Base-by-base conservation (phyloP, 1,140 invertebrate genomes). In the Lasioglossum albipes region DNA sequence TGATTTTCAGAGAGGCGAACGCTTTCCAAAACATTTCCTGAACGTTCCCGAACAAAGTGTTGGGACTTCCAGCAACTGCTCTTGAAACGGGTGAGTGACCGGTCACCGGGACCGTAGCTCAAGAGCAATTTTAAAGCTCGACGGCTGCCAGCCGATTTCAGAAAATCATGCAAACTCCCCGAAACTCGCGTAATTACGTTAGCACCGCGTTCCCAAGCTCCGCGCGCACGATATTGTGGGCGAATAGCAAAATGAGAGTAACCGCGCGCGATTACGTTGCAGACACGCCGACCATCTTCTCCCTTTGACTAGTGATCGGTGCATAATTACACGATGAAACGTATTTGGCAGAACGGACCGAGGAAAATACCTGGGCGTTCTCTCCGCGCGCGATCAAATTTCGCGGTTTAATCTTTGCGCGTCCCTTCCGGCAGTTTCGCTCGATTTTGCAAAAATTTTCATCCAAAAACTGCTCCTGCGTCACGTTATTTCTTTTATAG, bases 81-180 rank as follows among this genome's bases (percentile, higher is more conserved):
- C 45, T 62, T 20, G 20, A 27, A 68, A 22, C 42, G 18, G 68
- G n/a, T 13, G 20, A 41, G 52, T 54, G 52, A 57, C 62, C 16
- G 54, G 42, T 9, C 62, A 22, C n/a, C 67, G 59, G 42, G 64
- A 64, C 31, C 10, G 67, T 42, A 16, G 27, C 36, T 31, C 18
- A 64, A 64, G 61, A 27, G 75, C 59, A 65, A 78, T 78, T 78
- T 78, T 42, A 41, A 70, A 22, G 36, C 45, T 16, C n/a, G 10
- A 7, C 6, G 10, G 12, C 6, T 16, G 45, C 52, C 20, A 10
- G 0, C 10, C 9, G 41, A 57, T 57, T 73, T 72, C 72, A 45
- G 61, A 73, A 73, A 79, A 65, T 61, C 65, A 79, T 66, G 69
- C 62, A 73, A 79, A 54, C 52, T 54, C 52, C 18, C 52, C 61